These are phyloP conservation scores for Semotilus atromaculatus DNA, from an alignment of 2,797 vertebrate species.

Conservation along the genomic window DNA sequence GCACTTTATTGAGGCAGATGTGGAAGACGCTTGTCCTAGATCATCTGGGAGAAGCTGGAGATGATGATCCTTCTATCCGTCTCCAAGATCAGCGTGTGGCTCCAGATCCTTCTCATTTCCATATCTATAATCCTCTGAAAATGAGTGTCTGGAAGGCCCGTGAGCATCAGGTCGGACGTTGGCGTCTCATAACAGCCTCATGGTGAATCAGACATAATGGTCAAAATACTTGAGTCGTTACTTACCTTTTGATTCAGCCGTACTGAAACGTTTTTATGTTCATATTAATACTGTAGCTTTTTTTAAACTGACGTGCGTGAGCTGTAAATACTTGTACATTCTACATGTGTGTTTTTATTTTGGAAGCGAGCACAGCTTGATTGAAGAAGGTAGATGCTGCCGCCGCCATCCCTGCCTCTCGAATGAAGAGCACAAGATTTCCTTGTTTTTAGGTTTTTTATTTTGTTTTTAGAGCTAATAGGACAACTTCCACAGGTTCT, in stretches of 20 bases:
- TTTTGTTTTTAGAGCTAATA: constrained; percentile 51
- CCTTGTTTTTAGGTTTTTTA: constrained; percentile 30
- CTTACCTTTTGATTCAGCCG: constrained; percentile 64
- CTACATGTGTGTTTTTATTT: constrained; percentile 67
- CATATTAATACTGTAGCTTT: constrained; percentile 72
- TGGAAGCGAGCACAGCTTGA: constrained; percentile 57
- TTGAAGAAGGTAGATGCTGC: constrained; percentile 46
- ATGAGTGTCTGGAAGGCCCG: background rate
- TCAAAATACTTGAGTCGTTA: constrained; percentile 76
- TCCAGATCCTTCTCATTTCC: background rate
- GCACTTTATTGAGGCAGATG: constrained; percentile 77
- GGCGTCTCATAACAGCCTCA: constrained; percentile 37
- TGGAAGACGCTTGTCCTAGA: constrained; percentile 41
- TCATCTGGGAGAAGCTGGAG: constrained; percentile 4
- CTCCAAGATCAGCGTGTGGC: background rate
- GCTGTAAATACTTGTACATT: constrained; percentile 75
- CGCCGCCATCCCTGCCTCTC: constrained; percentile 62
- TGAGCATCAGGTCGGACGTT: constrained; percentile 10
- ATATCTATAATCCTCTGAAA: constrained; percentile 9
- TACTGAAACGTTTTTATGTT: constrained; percentile 66
- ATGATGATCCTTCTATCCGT: background rate
- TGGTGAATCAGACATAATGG: constrained; percentile 60
- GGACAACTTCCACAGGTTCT: constrained; percentile 67
- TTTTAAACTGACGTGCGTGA: constrained; percentile 70
- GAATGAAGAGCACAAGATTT: constrained; percentile 79